Percentiles rank a stretch among this genome's conserved stretches.
These are phyloP conservation scores for Phthorimaea operculella DNA, from an alignment of 1,140 invertebrate species.

Conservation along the genomic window DNA sequence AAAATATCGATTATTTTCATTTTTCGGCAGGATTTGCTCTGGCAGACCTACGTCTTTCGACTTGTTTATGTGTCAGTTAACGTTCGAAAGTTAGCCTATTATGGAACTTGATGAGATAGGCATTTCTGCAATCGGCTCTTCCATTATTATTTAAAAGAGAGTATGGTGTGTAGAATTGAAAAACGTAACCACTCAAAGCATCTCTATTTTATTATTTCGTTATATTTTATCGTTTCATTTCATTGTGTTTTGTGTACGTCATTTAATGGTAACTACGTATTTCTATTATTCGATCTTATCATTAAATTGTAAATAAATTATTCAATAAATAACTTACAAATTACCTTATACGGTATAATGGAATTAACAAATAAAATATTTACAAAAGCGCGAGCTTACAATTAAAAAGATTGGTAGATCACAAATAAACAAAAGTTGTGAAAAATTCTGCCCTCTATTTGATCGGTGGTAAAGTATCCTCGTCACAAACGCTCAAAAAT, in stretches of 20 bases:
- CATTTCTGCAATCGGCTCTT: too few relatives aligned
- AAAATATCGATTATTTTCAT: too few relatives aligned
- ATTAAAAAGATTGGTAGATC: slow-evolving; percentile 7
- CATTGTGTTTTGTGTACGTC: slow-evolving; percentile 10
- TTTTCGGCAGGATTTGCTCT: too few relatives aligned
- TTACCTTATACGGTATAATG: slow-evolving; percentile 9
- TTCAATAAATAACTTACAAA: slow-evolving; percentile 25
- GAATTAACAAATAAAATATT: slow-evolving; percentile 31
- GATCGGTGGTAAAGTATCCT: slow-evolving; percentile 2
- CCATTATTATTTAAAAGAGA: too few relatives aligned
- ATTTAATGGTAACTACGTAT: slow-evolving; percentile 46
- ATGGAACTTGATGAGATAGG: too few relatives aligned
- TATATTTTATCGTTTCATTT: slow-evolving; percentile 14
- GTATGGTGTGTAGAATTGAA: slow-evolving; percentile 11
- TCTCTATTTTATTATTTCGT: slow-evolving; percentile 14
- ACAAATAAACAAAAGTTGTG: neutral
- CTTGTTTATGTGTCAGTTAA: too few relatives aligned
- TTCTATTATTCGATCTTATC: slow-evolving; percentile 1
- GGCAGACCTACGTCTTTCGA: too few relatives aligned
- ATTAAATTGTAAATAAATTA: slow-evolving; percentile 16
- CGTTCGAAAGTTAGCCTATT: too few relatives aligned
- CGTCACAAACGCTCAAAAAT: too few relatives aligned
- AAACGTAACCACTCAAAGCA: slow-evolving; percentile 18
- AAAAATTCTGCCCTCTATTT: neutral
- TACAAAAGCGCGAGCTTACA: slow-evolving; percentile 41